A percentile compares a stretch with the other conserved stretches of the same genome.
phyloP scores from a whole-genome alignment of 2,113 vertebrate species.

The Vulpes lagopus region DNA sequence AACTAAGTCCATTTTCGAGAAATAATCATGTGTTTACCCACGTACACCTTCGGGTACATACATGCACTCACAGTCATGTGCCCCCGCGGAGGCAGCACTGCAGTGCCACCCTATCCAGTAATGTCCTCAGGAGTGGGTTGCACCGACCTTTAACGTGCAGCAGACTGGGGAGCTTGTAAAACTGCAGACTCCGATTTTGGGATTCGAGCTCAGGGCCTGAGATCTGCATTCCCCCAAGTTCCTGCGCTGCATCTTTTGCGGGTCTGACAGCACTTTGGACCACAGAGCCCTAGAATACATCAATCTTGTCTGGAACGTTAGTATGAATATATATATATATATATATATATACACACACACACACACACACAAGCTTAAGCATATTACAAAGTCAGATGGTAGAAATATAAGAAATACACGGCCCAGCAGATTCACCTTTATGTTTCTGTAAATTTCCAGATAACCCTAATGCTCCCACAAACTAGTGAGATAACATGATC shows the following conservation, averaged over 20 bases:
- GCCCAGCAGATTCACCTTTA: neutral
- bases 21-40: neutral
- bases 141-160: neutral
- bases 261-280: neutral
- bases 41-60: neutral
- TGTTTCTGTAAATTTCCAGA: neutral
- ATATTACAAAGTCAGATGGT: neutral
- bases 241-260: neutral
- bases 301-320: neutral
- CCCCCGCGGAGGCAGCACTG: fast-evolving
- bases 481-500: neutral
- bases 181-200: neutral
- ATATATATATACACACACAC: neutral
- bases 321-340: neutral
- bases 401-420: neutral
- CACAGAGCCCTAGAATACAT: neutral
- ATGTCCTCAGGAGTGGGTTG: neutral
- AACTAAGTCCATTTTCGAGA: neutral
- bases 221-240: neutral
- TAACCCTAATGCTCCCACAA: neutral
- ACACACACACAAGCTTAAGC: neutral
- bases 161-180: neutral
- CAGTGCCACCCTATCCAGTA: neutral
- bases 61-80: neutral
- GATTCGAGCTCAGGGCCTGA: neutral